These are phyloP conservation scores for Leptobrachium ailaonicum DNA, from an alignment of 2,113 vertebrate species.

Conservation along the genomic window DNA sequence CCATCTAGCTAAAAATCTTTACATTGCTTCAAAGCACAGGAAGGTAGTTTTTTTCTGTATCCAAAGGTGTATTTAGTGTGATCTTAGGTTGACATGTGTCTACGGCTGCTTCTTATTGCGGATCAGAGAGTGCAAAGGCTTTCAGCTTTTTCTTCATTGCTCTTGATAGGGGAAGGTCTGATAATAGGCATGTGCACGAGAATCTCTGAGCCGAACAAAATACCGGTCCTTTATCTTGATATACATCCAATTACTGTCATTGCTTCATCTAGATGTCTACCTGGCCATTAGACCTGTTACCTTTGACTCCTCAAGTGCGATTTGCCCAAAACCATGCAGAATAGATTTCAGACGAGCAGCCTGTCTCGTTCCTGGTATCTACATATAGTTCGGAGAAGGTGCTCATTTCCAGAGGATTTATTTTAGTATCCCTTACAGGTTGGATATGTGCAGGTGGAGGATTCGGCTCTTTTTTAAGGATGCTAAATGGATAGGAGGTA, in stretches of 20 bases:
- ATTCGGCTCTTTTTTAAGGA: too few species aligned
- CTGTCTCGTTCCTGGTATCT: constrained; percentile 17
- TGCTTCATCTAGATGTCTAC: constrained; percentile 62
- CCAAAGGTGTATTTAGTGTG: constrained; percentile 56
- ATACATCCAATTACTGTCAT: constrained; percentile 71
- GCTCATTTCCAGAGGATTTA: background rate
- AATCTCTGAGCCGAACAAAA: constrained; percentile 59
- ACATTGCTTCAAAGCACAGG: constrained; percentile 50
- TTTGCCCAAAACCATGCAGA: constrained; percentile 33
- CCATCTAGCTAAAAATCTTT: constrained; percentile 49
- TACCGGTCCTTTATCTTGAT: constrained; percentile 61
- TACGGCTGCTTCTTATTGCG: constrained; percentile 52
- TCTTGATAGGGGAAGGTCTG: constrained; percentile 51
- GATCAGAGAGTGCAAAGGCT: constrained; percentile 45
- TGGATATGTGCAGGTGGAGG: too few species aligned
- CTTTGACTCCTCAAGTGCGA: constrained; percentile 57
- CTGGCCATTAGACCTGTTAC: constrained; percentile 63
- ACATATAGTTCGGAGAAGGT: constrained; percentile 19
- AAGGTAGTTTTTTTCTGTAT: constrained; percentile 50
- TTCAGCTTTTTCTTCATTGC: constrained; percentile 43
- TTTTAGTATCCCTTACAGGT: background rate
- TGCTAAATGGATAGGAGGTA: too few species aligned
- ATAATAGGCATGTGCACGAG: constrained; percentile 56
- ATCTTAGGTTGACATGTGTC: constrained; percentile 50
- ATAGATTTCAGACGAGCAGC: constrained; percentile 44